phyloP scores from a whole-genome alignment of 1,140 invertebrate species.

The Drosophila ambigua region DNA sequence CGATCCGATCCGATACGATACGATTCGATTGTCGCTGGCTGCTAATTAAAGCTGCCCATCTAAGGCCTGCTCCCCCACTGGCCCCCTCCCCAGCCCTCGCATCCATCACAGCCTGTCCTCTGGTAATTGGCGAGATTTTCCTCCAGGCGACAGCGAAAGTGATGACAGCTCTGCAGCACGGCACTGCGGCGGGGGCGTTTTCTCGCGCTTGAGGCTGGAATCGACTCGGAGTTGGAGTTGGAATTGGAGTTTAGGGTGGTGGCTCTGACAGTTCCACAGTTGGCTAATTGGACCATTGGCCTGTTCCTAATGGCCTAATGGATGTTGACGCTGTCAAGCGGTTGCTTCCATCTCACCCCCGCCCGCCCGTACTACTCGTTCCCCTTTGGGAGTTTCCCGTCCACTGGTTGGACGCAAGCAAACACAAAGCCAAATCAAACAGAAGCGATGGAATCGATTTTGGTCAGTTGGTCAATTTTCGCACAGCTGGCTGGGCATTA shows the following conservation, averaged over 20 bases:
- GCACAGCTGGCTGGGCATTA: constrained; percentile 43
- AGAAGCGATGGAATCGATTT: constrained; percentile 46
- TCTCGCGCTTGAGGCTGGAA: no score
- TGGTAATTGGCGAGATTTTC: constrained; percentile 68
- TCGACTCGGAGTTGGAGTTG: background rate
- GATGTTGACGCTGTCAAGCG: constrained; percentile 57
- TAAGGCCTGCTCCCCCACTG: constrained; percentile 39
- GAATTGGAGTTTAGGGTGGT: constrained; percentile 9
- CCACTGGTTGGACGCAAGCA: constrained; percentile 43
- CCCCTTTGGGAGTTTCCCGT: constrained; percentile 43
- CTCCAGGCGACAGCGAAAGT: constrained; percentile 62
- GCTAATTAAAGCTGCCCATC: constrained; percentile 77
- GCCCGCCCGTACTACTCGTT: no score
- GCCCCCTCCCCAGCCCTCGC: background rate
- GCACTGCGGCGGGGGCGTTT: no score
- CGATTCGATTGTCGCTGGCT: constrained; percentile 37
- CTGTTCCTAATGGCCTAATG: constrained; percentile 67
- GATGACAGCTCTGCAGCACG: constrained; percentile 32
- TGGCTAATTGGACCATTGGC: constrained; percentile 68
- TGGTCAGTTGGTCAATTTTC: constrained; percentile 72
- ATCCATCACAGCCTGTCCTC: background rate
- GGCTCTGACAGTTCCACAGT: constrained; percentile 26
- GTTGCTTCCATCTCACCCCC: constrained; percentile 40
- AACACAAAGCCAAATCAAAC: constrained; percentile 53
- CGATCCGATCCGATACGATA: constrained; percentile 14